Conservation (phyloP, 2,113 vertebrate species). For the Lampris megalopsis region DNA sequence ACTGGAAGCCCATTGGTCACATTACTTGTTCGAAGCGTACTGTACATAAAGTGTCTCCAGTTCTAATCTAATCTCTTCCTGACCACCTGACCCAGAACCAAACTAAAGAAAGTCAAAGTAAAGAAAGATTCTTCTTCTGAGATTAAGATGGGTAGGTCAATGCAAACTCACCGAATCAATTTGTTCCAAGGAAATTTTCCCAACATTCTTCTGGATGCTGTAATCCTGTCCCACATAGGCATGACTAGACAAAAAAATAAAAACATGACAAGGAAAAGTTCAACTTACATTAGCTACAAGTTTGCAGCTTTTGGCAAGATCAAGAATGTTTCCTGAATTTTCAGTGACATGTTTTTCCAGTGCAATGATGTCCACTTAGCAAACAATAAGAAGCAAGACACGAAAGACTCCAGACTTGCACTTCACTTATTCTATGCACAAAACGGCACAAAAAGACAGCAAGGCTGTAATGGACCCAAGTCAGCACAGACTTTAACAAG, state of each 20-base stretch:
- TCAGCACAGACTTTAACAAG: too few relatives aligned
- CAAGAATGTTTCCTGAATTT: neutral
- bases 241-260: conserved; percentile 82
- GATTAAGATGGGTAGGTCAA: conserved; percentile 25
- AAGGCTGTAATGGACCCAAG: too few relatives aligned
- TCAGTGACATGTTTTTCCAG: neutral
- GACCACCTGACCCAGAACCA: neutral
- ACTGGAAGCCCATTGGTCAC: too few relatives aligned
- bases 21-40: too few relatives aligned
- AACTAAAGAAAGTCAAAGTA: neutral
- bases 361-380: neutral
- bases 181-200: conserved; percentile 95
- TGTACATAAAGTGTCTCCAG: neutral
- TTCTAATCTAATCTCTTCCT: neutral
- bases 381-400: neutral
- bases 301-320: too few relatives aligned
- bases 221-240: conserved; percentile 97
- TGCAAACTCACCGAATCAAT: conserved; percentile 90
- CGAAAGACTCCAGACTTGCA: neutral
- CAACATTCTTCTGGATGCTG: conserved; percentile 88
- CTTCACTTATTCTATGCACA: neutral
- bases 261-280: conserved; percentile 19
- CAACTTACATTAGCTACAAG: neutral
- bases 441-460: neutral
- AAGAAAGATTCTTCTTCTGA: conserved; percentile 3